Percentiles rank a stretch among this genome's conserved stretches.
Evolutionary conservation across 2,113 vertebrate species (phyloP).

Genomic region (Pluvialis apricaria): DNA sequence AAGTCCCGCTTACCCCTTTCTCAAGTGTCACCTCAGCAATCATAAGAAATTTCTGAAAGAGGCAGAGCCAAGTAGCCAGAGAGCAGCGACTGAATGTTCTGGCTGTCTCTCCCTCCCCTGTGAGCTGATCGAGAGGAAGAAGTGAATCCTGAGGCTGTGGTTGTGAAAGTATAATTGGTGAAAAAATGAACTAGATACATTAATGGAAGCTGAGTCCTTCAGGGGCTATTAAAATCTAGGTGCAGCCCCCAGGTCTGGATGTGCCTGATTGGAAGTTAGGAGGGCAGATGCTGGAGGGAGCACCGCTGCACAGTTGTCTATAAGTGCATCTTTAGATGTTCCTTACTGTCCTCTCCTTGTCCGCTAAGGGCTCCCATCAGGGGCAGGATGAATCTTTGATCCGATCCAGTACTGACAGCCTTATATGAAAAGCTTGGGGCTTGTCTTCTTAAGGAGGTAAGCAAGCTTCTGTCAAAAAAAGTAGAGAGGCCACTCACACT

Average conservation of each 20-base stretch:
- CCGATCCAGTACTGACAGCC: background rate
- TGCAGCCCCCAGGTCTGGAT: background rate
- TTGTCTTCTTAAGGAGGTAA: background rate
- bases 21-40: slow-evolving; percentile 7
- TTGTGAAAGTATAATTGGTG: background rate
- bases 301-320: rapidly evolving
- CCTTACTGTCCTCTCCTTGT: background rate
- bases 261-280: background rate
- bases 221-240: background rate
- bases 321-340: background rate
- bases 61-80: background rate
- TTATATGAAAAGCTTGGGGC: background rate
- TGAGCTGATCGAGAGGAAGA: background rate
- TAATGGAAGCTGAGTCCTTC: background rate
- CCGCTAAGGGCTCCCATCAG: background rate
- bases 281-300: background rate
- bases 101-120: background rate
- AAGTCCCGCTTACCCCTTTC: background rate
- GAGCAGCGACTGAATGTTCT: background rate
- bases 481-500: background rate
- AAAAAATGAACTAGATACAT: background rate
- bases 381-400: background rate
- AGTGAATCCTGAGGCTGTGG: background rate
- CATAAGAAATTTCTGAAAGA: background rate
- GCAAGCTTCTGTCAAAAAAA: background rate